Conservation (phyloP, 64 coral and sea anemone species). For the Platygyra sinensis region DNA sequence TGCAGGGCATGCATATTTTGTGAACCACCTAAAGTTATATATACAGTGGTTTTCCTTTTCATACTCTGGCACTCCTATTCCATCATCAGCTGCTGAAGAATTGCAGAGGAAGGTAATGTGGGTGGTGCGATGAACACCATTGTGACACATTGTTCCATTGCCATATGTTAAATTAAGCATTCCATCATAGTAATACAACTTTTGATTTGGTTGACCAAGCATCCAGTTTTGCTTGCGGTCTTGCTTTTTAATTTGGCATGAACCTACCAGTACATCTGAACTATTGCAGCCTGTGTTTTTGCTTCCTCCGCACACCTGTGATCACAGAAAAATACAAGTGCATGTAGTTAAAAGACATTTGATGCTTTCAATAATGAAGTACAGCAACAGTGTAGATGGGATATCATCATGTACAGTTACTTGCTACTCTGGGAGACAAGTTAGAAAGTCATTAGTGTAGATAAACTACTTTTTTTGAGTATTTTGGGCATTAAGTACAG, state of each 20-base stretch:
- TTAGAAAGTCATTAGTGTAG: too few relatives aligned
- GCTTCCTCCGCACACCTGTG: constrained; percentile 52
- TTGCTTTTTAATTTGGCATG: constrained; percentile 24
- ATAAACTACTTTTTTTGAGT: too few relatives aligned
- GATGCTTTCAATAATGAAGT: too few relatives aligned
- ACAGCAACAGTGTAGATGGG: too few relatives aligned
- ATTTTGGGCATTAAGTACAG: too few relatives aligned
- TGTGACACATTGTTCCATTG: constrained; percentile 39
- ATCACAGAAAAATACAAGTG: neutral
- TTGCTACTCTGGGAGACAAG: too few relatives aligned
- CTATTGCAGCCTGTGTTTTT: neutral
- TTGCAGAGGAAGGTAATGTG: constrained; percentile 85
- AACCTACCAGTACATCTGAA: neutral
- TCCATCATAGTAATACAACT: constrained; percentile 83
- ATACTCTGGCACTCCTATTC: constrained; percentile 46
- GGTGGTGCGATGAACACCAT: neutral
- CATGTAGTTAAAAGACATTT: neutral
- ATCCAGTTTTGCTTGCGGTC: neutral
- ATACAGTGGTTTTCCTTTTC: constrained; percentile 66
- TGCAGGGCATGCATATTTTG: constrained; percentile 85
- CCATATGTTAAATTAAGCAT: constrained; percentile 80
- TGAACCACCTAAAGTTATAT: constrained; percentile 82
- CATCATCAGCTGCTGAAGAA: constrained; percentile 1
- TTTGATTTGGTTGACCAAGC: constrained; percentile 35
- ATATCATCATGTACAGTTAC: too few relatives aligned